phyloP scores from a whole-genome alignment of 2,888 invertebrate genomes.

The Tachystola acroxantha region DNA sequence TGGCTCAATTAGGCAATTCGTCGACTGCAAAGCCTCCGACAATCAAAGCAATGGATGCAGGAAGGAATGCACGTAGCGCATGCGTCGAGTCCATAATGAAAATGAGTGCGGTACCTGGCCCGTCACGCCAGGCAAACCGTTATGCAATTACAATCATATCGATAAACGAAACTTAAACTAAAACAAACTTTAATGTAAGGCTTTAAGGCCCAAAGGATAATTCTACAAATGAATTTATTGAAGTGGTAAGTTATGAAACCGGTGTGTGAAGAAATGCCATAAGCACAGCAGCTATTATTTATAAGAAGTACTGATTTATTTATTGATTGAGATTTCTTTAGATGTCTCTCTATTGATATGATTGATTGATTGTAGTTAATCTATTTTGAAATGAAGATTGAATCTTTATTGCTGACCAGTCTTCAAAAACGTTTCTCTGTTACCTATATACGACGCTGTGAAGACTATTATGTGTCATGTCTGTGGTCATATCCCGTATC shows the following conservation, averaged over 20 bases:
- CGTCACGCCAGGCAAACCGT: slow-evolving; percentile 40
- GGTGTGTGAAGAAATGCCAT: slow-evolving; percentile 24
- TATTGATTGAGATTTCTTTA: slow-evolving; percentile 24
- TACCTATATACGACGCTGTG: too few species aligned
- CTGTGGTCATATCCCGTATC: too few species aligned
- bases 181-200: slow-evolving; percentile 29
- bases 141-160: slow-evolving; percentile 25
- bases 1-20: slow-evolving; percentile 31
- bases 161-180: slow-evolving; percentile 20
- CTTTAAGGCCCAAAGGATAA: slow-evolving; percentile 1
- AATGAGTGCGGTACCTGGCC: slow-evolving; percentile 49
- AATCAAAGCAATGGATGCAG: slow-evolving; percentile 5
- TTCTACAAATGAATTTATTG: slow-evolving; percentile 14
- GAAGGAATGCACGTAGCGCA: slow-evolving; percentile 51
- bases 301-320: slow-evolving; percentile 27
- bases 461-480: too few species aligned
- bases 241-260: slow-evolving; percentile 16
- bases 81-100: slow-evolving; percentile 46
- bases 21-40: neutral
- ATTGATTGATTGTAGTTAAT: slow-evolving; percentile 7
- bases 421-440: too few species aligned
- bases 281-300: slow-evolving; percentile 20
- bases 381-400: neutral
- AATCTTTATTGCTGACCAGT: too few species aligned
- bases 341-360: slow-evolving; percentile 8